A percentile compares a stretch with the other conserved stretches of the same genome.
phyloP scores from a whole-genome alignment of 2,888 invertebrate species.

The Troides oblongomaculatus region DNA sequence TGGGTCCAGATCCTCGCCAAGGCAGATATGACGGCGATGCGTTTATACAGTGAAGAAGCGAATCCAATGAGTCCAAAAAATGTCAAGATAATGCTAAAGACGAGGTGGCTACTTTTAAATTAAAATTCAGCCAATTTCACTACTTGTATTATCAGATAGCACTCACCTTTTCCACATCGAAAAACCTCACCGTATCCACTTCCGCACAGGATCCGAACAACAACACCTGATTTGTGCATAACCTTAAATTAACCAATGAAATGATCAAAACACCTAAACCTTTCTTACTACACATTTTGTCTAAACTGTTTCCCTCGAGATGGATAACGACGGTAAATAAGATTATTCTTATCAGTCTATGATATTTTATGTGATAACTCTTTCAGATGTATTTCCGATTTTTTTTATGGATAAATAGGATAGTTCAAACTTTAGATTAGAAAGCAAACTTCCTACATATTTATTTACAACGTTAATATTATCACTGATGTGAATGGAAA shows the following conservation, averaged over 20 bases:
- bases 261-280: constrained; percentile 12
- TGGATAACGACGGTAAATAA: not conserved
- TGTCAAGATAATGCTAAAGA: too few relatives aligned
- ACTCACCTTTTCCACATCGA: constrained; percentile 63
- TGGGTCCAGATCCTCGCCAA: too few relatives aligned
- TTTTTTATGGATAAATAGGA: not conserved
- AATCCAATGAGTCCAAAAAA: too few relatives aligned
- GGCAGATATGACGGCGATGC: too few relatives aligned
- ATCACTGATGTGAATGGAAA: too few relatives aligned
- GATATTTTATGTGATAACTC: constrained; percentile 15
- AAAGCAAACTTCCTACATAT: too few relatives aligned
- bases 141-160: not conserved
- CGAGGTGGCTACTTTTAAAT: too few relatives aligned
- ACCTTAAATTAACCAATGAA: constrained; percentile 27
- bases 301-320: constrained; percentile 7
- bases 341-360: constrained; percentile 23
- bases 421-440: too few relatives aligned
- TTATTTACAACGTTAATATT: too few relatives aligned
- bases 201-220: constrained; percentile 60
- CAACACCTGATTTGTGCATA: constrained; percentile 52
- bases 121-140: too few relatives aligned
- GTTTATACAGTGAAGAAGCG: too few relatives aligned
- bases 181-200: constrained; percentile 59
- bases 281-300: constrained; percentile 17
- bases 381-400: constrained; percentile 5